Evolutionary conservation across 2,797 vertebrate species (phyloP).

Genomic region (Lepus oiostolus): DNA sequence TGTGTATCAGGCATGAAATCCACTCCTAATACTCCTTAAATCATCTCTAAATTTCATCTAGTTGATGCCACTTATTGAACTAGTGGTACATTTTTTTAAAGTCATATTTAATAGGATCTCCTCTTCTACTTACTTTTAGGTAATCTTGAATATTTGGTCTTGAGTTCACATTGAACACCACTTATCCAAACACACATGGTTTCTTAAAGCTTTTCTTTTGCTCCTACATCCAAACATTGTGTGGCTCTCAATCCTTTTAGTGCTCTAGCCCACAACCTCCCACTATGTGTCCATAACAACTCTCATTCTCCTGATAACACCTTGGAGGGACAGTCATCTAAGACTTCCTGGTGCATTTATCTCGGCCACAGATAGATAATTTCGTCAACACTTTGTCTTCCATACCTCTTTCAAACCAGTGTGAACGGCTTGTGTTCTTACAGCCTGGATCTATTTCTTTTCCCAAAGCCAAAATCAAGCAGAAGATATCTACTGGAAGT

Average conservation of each 20-base stretch:
- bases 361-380: background rate
- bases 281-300: accelerated
- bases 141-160: background rate
- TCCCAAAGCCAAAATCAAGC: background rate
- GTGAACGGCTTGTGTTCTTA: background rate
- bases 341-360: accelerated
- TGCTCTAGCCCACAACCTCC: accelerated
- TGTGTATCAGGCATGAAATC: background rate
- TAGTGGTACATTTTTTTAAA: conserved; percentile 15
- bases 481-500: background rate
- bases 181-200: background rate
- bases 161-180: background rate
- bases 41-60: background rate
- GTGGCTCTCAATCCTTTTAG: background rate
- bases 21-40: background rate
- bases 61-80: background rate
- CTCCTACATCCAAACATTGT: background rate
- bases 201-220: background rate
- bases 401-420: background rate
- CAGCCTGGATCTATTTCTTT: background rate
- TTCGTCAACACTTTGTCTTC: background rate
- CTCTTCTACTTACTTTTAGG: background rate
- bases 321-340: background rate
- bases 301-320: background rate
- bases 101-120: background rate